Percentiles rank a stretch among this genome's conserved stretches.
These are phyloP conservation scores for Cossypha caffra DNA, from an alignment of 2,797 vertebrate genomes.

Conservation along the genomic window DNA sequence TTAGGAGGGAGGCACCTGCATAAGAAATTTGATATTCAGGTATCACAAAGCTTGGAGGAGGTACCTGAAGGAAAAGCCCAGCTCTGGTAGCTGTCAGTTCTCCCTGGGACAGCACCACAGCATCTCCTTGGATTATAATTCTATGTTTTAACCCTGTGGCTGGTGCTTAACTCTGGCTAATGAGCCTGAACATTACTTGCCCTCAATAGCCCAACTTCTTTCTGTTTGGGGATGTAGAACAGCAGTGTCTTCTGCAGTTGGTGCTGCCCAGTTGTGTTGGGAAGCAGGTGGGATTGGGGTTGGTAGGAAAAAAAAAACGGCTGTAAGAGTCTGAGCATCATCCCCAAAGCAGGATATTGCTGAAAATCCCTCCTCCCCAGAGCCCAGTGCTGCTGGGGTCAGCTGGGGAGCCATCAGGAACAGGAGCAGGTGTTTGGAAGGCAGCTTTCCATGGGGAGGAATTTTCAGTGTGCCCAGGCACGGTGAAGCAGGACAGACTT, in stretches of 20 bases:
- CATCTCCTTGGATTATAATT: background rate
- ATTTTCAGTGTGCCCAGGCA: background rate
- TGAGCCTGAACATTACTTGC: background rate
- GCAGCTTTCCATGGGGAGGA: background rate
- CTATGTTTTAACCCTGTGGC: background rate
- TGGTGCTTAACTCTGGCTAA: background rate
- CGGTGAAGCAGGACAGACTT: background rate
- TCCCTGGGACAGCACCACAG: background rate
- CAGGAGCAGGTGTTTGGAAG: background rate
- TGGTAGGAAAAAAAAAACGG: background rate
- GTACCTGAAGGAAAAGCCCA: background rate
- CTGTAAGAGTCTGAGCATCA: background rate
- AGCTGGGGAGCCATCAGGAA: background rate
- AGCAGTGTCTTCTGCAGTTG: background rate
- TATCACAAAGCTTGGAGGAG: background rate
- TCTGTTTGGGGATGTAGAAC: background rate
- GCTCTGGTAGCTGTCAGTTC: background rate
- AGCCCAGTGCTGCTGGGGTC: background rate
- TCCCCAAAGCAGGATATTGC: background rate
- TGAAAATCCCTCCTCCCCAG: background rate
- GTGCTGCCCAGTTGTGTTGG: background rate
- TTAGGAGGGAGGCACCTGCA: background rate
- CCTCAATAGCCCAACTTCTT: background rate
- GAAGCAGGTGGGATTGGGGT: background rate
- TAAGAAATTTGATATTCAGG: background rate